Conservation (phyloP, 1,140 invertebrate genomes). For the Leptinotarsa defecta region DNA sequence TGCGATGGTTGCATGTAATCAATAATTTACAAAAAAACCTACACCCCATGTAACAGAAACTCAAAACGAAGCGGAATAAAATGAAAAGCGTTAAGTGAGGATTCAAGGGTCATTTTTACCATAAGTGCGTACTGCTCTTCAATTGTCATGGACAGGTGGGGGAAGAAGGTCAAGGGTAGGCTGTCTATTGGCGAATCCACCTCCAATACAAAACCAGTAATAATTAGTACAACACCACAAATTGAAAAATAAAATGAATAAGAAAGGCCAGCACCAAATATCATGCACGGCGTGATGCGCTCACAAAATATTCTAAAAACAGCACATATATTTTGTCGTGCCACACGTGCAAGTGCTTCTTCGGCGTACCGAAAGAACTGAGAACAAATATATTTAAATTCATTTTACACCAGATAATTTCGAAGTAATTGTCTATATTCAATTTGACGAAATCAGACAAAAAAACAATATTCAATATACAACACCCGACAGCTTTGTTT, state of each 20-base stretch:
- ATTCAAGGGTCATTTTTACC: slow-evolving; percentile 46
- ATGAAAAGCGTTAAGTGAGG: slow-evolving; percentile 18
- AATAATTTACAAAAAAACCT: no score
- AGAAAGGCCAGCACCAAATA: slow-evolving; percentile 26
- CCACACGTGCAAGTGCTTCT: background rate
- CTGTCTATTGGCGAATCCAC: slow-evolving; percentile 50
- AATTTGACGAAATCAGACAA: no score
- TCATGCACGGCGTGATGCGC: slow-evolving; percentile 12
- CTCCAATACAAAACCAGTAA: slow-evolving; percentile 48
- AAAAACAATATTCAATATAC: no score
- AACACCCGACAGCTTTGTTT: no score
- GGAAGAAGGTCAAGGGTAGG: slow-evolving; percentile 52
- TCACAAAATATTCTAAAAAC: slow-evolving; percentile 7
- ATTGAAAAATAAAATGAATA: slow-evolving; percentile 36
- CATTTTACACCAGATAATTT: no score
- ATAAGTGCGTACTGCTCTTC: slow-evolving; percentile 54
- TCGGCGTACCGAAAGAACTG: background rate
- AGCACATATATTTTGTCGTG: background rate
- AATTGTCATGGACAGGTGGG: slow-evolving; percentile 53
- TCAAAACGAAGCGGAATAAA: background rate
- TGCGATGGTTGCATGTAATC: no score
- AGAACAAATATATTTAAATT: background rate
- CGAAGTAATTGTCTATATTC: no score
- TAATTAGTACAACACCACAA: slow-evolving; percentile 51
- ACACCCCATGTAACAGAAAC: background rate